These are phyloP conservation scores for Bradynema listronoti DNA, from an alignment of 1,140 invertebrate species.

Conservation along the genomic window DNA sequence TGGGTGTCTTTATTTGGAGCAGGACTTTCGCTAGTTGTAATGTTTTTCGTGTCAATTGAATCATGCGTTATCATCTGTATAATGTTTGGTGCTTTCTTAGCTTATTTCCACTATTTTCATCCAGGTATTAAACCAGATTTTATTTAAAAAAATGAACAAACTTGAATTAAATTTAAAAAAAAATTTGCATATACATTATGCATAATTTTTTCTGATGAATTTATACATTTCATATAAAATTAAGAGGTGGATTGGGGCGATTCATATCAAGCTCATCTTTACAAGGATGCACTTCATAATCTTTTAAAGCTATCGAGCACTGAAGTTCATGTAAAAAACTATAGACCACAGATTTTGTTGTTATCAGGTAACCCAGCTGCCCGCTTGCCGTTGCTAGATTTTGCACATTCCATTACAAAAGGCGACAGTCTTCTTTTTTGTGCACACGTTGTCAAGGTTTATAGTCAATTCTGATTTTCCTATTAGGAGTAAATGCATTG, in stretches of 20 bases:
- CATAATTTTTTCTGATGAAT: too few relatives aligned
- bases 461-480: neutral
- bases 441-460: slow-evolving; percentile 59
- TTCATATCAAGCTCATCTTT: slow-evolving; percentile 66
- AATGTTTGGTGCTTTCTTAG: slow-evolving; percentile 10
- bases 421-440: slow-evolving; percentile 62
- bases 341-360: slow-evolving; percentile 63
- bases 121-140: slow-evolving; percentile 4
- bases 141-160: neutral
- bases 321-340: slow-evolving; percentile 65
- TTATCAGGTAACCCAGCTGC: slow-evolving; percentile 62
- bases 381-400: slow-evolving; percentile 63
- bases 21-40: slow-evolving; percentile 77
- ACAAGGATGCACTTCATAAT: slow-evolving; percentile 62
- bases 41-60: slow-evolving; percentile 72
- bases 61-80: slow-evolving; percentile 11
- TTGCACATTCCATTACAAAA: slow-evolving; percentile 63
- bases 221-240: too few relatives aligned
- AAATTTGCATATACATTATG: neutral
- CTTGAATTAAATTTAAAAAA: neutral
- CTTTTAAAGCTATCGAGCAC: slow-evolving; percentile 61
- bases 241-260: slow-evolving; percentile 67
- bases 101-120: slow-evolving; percentile 16
- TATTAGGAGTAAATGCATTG: neutral
- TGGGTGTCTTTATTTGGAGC: slow-evolving; percentile 81